A percentile compares a stretch with the other conserved stretches of the same genome.
These are phyloP conservation scores for Stegodyphus dumicola DNA, from an alignment of 1,140 invertebrate species.

Conservation along the genomic window DNA sequence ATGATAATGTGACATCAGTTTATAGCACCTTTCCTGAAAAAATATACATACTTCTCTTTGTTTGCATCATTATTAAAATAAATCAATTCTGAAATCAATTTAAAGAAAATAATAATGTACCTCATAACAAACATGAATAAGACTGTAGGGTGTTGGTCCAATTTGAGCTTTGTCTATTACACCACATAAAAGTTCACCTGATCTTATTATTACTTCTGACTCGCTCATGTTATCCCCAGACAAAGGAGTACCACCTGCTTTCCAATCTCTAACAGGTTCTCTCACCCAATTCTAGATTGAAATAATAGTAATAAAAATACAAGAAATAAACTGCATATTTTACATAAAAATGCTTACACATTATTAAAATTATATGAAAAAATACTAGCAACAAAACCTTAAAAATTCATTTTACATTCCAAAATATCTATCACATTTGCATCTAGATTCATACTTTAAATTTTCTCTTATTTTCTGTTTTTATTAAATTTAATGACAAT, in stretches of 20 bases:
- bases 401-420: too few relatives aligned
- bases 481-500: too few relatives aligned
- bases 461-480: too few relatives aligned
- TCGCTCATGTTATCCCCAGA: constrained; percentile 79
- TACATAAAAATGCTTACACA: neutral
- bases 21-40: too few relatives aligned
- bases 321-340: neutral
- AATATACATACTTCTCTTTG: too few relatives aligned
- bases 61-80: too few relatives aligned
- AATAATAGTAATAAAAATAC: constrained; percentile 18
- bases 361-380: too few relatives aligned
- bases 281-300: constrained; percentile 75
- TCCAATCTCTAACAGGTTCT: constrained; percentile 71
- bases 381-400: too few relatives aligned
- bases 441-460: too few relatives aligned
- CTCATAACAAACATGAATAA: constrained; percentile 94
- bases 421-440: too few relatives aligned
- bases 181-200: constrained; percentile 90
- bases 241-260: constrained; percentile 73
- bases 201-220: constrained; percentile 88
- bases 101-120: constrained; percentile 65
- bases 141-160: constrained; percentile 92
- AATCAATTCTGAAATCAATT: too few relatives aligned
- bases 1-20: neutral
- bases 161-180: constrained; percentile 98